These are phyloP conservation scores for Scophthalmus maximus DNA, from an alignment of 2,113 vertebrate species.

Conservation along the genomic window DNA sequence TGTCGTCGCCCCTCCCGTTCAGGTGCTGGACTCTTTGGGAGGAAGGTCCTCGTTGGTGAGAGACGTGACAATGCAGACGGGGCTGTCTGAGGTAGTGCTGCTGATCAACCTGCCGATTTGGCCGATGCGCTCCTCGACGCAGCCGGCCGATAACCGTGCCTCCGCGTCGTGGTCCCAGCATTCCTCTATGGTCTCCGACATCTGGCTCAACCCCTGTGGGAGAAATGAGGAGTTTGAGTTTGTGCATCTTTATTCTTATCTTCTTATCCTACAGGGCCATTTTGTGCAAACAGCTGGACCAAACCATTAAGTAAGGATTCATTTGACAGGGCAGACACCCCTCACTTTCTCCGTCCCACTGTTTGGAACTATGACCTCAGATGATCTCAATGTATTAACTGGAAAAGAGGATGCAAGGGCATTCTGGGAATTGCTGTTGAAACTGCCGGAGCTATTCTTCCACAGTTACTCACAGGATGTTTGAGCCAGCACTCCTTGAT, in stretches of 20 bases:
- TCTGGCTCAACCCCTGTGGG: conserved; percentile 93
- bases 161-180: conserved; percentile 99
- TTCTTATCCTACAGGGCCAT: neutral
- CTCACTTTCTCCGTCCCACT: neutral
- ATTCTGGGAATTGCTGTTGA: conserved; percentile 34
- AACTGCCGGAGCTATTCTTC: conserved; percentile 17
- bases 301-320: neutral
- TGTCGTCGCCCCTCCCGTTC: conserved; percentile 67
- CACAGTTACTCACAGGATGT: conserved; percentile 89
- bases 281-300: neutral
- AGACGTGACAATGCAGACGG: conserved; percentile 94
- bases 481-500: conserved; percentile 98
- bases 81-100: conserved; percentile 95
- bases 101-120: conserved; percentile 92
- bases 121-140: conserved; percentile 95
- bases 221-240: neutral
- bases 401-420: conserved; percentile 20
- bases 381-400: neutral
- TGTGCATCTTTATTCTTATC: neutral
- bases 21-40: conserved; percentile 99
- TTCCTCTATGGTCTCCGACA: conserved; percentile 97
- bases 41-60: conserved; percentile 98
- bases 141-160: conserved; percentile 94
- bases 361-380: conserved; percentile 12
- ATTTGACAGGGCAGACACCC: neutral